Evolutionary conservation across 2,888 invertebrate genomes (phyloP), one percentile per base, ranked within the genome.

Genomic region (Eucera pruinosa): DNA sequence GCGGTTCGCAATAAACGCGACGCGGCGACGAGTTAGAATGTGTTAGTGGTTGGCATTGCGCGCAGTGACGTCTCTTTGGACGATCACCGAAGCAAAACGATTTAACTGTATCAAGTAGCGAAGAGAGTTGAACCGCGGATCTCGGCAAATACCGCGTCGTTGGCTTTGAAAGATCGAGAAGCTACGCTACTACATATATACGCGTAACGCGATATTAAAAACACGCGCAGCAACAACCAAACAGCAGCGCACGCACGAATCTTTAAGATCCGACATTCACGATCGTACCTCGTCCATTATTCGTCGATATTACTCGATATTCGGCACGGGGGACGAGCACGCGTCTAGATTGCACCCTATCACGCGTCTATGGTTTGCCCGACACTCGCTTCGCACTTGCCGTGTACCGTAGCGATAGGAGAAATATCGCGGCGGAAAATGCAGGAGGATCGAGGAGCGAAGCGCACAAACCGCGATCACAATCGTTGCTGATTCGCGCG

Each of bases 271-370:
- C 36, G 60, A 15, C 20, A 48, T 47, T 36, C 43, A 25, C 52
- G 47, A 55, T 71, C 81, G 18, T 86, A 87, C 86, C 86, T 87
- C 82, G 58, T 82, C 75, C 87, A 86, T 86, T 62, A 57, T 82
- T 80, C n/a, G 60, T 78, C 57, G 69, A 65, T 65, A 70, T 48
- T 61, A 71, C 11, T 70, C 55, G 20, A 9, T 18, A 25, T 39
- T 64, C 50, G n/a, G n/a, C 36, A 50, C 68, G 48, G 20, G 20
- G n/a, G 25, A 20, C 36, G 36, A 15, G 25, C 15, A 27, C 66
- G 36, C 39, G 64, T 23, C 18, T n/a, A 23, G 33, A 45, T 55
- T 66, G 58, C 33, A 54, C 41, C 5, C 50, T 27, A 57, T 58
- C n/a, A 57, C 55, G 18, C 47, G 23, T 30, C 9, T 52, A 55